These are phyloP conservation scores for Danionella cerebrum DNA, from an alignment of 2,113 vertebrate species.

Conservation along the genomic window DNA sequence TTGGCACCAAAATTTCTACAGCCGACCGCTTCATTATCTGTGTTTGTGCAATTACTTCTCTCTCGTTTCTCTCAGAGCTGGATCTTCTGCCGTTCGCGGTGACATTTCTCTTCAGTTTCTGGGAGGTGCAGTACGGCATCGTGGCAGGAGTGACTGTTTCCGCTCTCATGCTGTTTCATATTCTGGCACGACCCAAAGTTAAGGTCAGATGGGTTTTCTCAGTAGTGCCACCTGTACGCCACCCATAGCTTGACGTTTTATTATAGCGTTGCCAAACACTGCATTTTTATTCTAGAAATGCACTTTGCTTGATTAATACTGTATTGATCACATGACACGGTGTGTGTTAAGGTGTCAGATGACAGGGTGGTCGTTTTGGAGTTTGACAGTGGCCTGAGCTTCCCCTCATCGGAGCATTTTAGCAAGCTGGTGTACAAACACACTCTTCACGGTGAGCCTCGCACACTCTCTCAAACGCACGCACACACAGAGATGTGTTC, in stretches of 20 bases:
- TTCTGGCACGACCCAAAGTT: constrained; percentile 70
- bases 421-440: constrained; percentile 54
- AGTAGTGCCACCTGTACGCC: no score
- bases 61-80: constrained; percentile 64
- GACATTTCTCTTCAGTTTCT: constrained; percentile 87
- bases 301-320: neutral
- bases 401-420: constrained; percentile 76
- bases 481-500: neutral
- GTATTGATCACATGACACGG: no score
- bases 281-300: neutral
- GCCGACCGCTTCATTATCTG: no score
- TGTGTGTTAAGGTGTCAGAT: constrained; percentile 63
- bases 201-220: constrained; percentile 64
- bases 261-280: no score
- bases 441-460: constrained; percentile 66
- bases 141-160: constrained; percentile 75
- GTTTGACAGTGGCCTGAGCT: constrained; percentile 74
- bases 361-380: constrained; percentile 62
- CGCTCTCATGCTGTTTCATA: constrained; percentile 67
- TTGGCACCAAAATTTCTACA: no score
- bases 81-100: constrained; percentile 78
- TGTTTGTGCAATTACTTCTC: no score
- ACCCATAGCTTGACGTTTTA: no score
- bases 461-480: neutral
- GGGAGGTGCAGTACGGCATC: constrained; percentile 92